Base-by-base conservation (phyloP, 30 jellyfish, hydroid and myxozoan genomes). In the Sanderia malayensis region DNA sequence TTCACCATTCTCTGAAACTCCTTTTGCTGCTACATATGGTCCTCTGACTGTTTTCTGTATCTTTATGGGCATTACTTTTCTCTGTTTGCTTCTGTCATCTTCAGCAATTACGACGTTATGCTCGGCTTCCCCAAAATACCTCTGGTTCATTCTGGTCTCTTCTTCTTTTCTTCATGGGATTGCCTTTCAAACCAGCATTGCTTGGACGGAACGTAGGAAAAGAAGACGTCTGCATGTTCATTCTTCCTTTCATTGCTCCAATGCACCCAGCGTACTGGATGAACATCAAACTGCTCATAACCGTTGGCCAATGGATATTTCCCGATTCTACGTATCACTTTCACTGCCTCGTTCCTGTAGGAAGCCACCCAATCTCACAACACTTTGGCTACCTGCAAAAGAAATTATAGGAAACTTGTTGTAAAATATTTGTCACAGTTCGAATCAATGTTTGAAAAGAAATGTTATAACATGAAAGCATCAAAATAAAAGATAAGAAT, bases 261-360 rank as follows among this genome's bases (percentile, higher is more conserved):
- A 19, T 19, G 74, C 46, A 61, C 9, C 74, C 74, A 61, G 18
- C 33, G 29, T 27, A 32, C 46, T 27, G 74, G 74, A 18, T 61
- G 61, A 61, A 61, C 74, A 61, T 61, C 13, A 32, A 61, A 61
- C 9, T 61, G 74, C 61, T 61, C 49, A 24, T 19, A 61, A 32
- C 46, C 25, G 24, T 27, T 27, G 29, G 74, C 74, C 29, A 61
- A 32, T 32, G 15, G 9, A 61, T 61, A 61, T 23, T 61, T 61
- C 15, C 82, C 83, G 17, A 26, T n/a, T 25, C 83, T 76, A 41
- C 68, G 68, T 15, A 71, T 44, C 15, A 60, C 79, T 23, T 76
- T 23, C 21, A 71, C 55, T 4, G 49, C 79, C 65, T 71, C 83
- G 6, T 27, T 25, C 26, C 47, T 25, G 79, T 41, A 71, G 26